phyloP scores from a whole-genome alignment of 1,140 invertebrate genomes.

The Penaeus japonicus region DNA sequence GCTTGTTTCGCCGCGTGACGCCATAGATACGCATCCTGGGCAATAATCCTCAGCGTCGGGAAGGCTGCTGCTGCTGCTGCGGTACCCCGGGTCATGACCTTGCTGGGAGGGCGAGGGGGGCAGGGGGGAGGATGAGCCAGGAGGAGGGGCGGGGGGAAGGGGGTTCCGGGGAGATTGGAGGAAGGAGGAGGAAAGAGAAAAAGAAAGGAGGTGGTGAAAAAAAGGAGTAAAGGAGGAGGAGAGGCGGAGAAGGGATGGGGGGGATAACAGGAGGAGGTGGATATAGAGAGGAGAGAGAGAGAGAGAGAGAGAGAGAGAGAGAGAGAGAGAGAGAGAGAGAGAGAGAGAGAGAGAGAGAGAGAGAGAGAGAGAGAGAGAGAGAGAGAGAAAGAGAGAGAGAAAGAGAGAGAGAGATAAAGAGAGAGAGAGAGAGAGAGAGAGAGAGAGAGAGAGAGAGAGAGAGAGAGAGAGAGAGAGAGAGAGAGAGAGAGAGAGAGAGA shows the following conservation, averaged over 20 bases:
- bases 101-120: no score
- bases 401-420: background rate
- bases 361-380: background rate
- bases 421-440: background rate
- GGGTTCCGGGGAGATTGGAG: background rate
- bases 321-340: background rate
- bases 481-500: background rate
- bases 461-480: background rate
- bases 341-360: background rate
- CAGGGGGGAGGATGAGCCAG: background rate
- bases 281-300: background rate
- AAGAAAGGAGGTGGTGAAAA: background rate
- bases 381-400: background rate
- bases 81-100: no score
- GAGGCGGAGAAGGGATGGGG: background rate
- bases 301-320: background rate
- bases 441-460: background rate
- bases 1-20: no score
- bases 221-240: background rate
- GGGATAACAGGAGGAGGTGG: background rate
- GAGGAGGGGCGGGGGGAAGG: background rate
- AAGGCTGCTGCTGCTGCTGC: no score
- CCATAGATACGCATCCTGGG: no score
- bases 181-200: background rate
- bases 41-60: no score